A percentile compares a stretch with the other conserved stretches of the same genome.
Conservation (phyloP, 2,888 invertebrate genomes). For the Rhaphigaster nebulosa region DNA sequence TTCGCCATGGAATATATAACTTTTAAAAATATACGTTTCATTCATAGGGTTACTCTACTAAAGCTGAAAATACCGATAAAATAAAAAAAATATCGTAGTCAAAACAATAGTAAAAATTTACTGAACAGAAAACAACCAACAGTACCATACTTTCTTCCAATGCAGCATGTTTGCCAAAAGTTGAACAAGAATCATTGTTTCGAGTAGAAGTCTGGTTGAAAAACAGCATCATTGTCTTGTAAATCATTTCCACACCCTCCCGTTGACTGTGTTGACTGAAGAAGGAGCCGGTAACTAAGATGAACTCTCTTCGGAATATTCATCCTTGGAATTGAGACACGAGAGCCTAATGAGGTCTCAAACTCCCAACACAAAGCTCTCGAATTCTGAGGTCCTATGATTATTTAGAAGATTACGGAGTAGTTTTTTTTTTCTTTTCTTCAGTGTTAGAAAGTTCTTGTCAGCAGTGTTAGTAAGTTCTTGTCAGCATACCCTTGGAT, state of each 20-base stretch:
- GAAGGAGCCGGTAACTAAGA: neutral
- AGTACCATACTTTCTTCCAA: neutral
- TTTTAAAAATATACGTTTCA: too few species aligned
- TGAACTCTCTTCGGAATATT: neutral
- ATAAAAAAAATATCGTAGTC: too few species aligned
- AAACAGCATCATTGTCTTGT: slow-evolving; percentile 1
- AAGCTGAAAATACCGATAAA: too few species aligned
- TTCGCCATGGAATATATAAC: too few species aligned
- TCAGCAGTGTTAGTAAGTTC: too few species aligned
- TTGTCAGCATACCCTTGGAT: too few species aligned
- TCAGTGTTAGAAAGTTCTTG: too few species aligned
- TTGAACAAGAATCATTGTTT: slow-evolving; percentile 2
- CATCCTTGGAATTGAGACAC: neutral
- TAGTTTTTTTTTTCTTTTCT: too few species aligned
- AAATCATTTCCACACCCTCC: neutral
- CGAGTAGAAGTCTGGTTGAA: neutral
- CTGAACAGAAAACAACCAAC: too few species aligned
- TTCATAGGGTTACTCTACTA: too few species aligned
- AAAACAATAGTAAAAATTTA: too few species aligned
- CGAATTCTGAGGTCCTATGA: neutral
- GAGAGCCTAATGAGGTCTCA: neutral
- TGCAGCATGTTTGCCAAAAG: neutral
- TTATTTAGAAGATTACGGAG: too few species aligned
- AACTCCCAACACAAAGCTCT: neutral
- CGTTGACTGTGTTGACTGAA: neutral